phyloP scores from a whole-genome alignment of 2,888 invertebrate species.

The Julus scandinavius region DNA sequence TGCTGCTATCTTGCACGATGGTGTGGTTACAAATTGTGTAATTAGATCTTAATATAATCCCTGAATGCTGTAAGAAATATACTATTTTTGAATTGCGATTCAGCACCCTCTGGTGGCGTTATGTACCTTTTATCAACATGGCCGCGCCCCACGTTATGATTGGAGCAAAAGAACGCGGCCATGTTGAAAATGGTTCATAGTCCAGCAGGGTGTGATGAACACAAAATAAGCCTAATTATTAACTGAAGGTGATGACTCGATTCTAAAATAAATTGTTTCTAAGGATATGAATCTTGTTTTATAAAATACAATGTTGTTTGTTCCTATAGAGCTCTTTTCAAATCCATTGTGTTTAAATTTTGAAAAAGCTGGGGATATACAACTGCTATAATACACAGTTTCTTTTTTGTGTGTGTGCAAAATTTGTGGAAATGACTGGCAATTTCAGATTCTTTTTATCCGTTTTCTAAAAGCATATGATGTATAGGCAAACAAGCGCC shows the following conservation, averaged over 20 bases:
- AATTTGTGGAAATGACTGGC: constrained; percentile 14
- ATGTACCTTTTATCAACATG: too few relatives aligned
- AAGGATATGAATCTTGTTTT: neutral
- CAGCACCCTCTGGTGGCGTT: too few relatives aligned
- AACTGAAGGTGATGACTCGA: neutral
- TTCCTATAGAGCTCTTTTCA: neutral
- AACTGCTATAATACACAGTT: neutral
- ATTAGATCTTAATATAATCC: too few relatives aligned
- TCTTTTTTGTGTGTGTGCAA: neutral
- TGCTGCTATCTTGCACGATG: too few relatives aligned
- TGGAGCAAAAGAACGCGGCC: too few relatives aligned
- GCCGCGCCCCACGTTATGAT: too few relatives aligned
- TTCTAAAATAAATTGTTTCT: neutral
- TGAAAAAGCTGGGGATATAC: neutral
- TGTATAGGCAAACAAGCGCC: neutral
- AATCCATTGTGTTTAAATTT: neutral
- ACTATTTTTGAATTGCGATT: too few relatives aligned
- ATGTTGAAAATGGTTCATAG: too few relatives aligned
- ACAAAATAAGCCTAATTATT: neutral
- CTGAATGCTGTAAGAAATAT: too few relatives aligned
- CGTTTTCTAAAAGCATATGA: neutral
- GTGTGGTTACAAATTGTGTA: too few relatives aligned
- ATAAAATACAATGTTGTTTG: neutral
- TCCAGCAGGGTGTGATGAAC: too few relatives aligned
- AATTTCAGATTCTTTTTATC: neutral